Evolutionary conservation across 53 echinoderm and acorn worm genomes (phyloP).

Genomic region (Mesocentrotus franciscanus): DNA sequence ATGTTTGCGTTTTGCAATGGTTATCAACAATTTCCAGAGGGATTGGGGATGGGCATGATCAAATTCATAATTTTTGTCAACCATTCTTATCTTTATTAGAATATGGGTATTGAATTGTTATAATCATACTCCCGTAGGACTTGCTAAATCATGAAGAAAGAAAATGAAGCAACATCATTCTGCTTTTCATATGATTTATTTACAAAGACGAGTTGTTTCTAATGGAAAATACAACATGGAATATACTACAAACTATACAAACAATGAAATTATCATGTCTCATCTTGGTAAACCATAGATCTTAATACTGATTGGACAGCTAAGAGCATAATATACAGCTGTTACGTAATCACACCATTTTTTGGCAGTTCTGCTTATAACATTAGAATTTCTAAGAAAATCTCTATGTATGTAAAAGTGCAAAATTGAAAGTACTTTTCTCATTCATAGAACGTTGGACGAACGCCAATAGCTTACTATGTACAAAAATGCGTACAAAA

Average conservation of each 20-base stretch:
- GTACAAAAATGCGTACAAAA: not conserved
- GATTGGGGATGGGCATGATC: too few relatives aligned
- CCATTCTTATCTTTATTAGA: too few relatives aligned
- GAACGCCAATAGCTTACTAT: not conserved
- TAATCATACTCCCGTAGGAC: too few relatives aligned
- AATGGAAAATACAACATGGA: not conserved
- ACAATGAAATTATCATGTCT: not conserved
- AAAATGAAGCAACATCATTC: not conserved
- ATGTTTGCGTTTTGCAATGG: too few relatives aligned
- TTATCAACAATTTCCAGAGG: too few relatives aligned
- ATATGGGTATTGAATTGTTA: too few relatives aligned
- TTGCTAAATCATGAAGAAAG: too few relatives aligned
- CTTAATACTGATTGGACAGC: conserved; percentile 28
- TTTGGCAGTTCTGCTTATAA: conserved; percentile 24
- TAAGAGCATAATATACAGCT: not conserved
- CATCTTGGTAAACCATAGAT: not conserved
- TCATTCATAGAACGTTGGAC: not conserved
- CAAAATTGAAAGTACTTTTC: not conserved
- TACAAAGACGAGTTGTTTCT: not conserved
- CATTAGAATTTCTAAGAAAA: not conserved
- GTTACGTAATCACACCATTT: conserved; percentile 8
- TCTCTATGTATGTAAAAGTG: not conserved
- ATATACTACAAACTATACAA: not conserved
- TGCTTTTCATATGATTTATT: not conserved
- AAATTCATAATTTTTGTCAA: too few relatives aligned